phyloP scores from a whole-genome alignment of 2,888 invertebrate species.

The Sphecodes monilicornis region DNA sequence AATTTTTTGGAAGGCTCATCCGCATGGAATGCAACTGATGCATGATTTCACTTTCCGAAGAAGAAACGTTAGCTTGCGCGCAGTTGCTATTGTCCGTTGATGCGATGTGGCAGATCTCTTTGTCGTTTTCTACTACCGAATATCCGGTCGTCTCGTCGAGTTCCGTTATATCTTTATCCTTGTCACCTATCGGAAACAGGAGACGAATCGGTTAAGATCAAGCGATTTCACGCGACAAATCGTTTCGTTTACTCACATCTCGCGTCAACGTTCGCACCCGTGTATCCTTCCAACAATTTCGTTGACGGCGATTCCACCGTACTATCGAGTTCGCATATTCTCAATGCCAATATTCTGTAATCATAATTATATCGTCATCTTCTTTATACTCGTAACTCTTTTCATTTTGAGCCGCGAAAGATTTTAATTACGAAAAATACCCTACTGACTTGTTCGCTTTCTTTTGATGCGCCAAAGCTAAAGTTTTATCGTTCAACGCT shows the following conservation, averaged over 20 bases:
- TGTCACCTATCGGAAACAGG: conserved; percentile 49
- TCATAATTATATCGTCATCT: conserved; percentile 4
- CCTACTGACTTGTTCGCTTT: conserved; percentile 89
- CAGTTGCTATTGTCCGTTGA: conserved; percentile 39
- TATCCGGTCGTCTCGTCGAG: conserved; percentile 35
- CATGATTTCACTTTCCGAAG: conserved; percentile 53
- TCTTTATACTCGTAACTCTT: not conserved
- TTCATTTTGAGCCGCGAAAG: not conserved
- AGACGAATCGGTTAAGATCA: not conserved
- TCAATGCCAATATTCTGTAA: conserved; percentile 91
- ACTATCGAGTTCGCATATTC: conserved; percentile 93
- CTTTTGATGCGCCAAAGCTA: conserved; percentile 93
- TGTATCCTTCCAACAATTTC: conserved; percentile 88
- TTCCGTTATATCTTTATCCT: conserved; percentile 50
- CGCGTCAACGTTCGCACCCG: conserved; percentile 85
- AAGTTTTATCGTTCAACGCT: conserved; percentile 93
- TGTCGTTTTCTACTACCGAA: conserved; percentile 41
- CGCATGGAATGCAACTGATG: conserved; percentile 63
- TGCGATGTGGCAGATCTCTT: conserved; percentile 50
- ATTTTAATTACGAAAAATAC: conserved; percentile 15
- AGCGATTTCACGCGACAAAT: not conserved
- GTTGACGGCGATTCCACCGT: conserved; percentile 90
- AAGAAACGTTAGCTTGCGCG: conserved; percentile 13
- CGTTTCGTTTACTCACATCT: conserved; percentile 64
- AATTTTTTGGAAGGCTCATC: conserved; percentile 75